phyloP scores from a whole-genome alignment of 2,888 invertebrate genomes.

The Colletes collaris region DNA sequence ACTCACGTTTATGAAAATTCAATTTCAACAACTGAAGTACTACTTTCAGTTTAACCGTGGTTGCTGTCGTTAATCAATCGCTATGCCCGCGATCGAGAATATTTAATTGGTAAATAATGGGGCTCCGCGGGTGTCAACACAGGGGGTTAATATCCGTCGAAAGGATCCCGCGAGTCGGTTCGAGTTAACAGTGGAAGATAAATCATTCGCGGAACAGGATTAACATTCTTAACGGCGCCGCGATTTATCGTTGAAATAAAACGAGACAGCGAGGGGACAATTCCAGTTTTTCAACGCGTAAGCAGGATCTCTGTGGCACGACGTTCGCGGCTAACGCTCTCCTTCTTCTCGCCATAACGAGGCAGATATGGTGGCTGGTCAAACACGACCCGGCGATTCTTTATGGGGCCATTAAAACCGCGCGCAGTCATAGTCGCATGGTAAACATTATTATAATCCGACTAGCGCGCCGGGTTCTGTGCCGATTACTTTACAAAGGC shows the following conservation, averaged over 20 bases:
- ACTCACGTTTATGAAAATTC: too few species aligned
- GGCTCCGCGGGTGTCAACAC: too few species aligned
- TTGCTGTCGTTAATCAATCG: too few species aligned
- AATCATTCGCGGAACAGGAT: constrained; percentile 9
- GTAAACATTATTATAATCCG: constrained; percentile 78
- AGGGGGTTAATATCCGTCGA: too few species aligned
- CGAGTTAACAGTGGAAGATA: too few species aligned
- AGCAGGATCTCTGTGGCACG: constrained; percentile 33
- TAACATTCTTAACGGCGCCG: constrained; percentile 1
- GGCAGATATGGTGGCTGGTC: constrained; percentile 72
- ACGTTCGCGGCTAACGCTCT: constrained; percentile 13
- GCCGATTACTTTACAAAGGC: constrained; percentile 71
- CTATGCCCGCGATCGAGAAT: too few species aligned
- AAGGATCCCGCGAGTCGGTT: not conserved
- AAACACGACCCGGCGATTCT: constrained; percentile 74
- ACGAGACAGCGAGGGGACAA: not conserved
- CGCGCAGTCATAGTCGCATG: constrained; percentile 70
- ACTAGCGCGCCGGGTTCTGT: constrained; percentile 58
- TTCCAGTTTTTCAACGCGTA: constrained; percentile 17
- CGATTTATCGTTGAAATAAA: not conserved
- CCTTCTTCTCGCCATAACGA: constrained; percentile 62
- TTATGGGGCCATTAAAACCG: constrained; percentile 76
- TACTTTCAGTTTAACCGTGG: too few species aligned
- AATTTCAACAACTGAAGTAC: too few species aligned
- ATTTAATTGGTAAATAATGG: too few species aligned